A percentile compares a stretch with the other conserved stretches of the same genome.
Conservation (phyloP, 92 coral and sea anemone species). For the Phenganax marumi region DNA sequence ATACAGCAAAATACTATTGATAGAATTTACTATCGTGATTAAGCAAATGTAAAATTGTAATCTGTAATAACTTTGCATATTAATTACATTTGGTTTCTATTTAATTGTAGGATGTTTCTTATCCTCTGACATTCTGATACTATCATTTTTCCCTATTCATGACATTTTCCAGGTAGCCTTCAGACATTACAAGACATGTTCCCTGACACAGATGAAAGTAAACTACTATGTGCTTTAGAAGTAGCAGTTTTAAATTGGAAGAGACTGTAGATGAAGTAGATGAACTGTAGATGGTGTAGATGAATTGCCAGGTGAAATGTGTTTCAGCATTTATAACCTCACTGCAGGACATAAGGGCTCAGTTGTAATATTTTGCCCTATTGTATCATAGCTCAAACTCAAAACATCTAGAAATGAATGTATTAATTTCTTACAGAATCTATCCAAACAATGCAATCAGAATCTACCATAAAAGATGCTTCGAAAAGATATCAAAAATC, state of each 20-base stretch:
- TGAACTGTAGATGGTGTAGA: no score
- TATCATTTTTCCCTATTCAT: no score
- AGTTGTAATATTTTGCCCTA: background rate
- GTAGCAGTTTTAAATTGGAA: slow-evolving; percentile 39
- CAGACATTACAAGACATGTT: slow-evolving; percentile 34
- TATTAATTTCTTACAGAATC: background rate
- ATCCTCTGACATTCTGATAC: no score
- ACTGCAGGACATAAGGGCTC: background rate
- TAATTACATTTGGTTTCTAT: no score
- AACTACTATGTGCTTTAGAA: slow-evolving; percentile 36
- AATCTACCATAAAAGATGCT: slow-evolving; percentile 18
- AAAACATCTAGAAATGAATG: background rate
- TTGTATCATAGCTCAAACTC: slow-evolving; percentile 11
- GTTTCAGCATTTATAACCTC: background rate
- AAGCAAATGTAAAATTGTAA: no score
- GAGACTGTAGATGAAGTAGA: slow-evolving; percentile 39
- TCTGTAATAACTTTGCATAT: no score
- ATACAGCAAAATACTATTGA: no score
- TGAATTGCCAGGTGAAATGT: background rate
- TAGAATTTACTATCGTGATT: no score
- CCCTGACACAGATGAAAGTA: slow-evolving; percentile 34
- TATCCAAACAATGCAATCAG: background rate
- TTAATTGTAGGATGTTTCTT: no score
- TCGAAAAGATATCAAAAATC: slow-evolving; percentile 21
- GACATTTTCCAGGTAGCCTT: background rate